Base-by-base conservation (phyloP, 2,888 invertebrate genomes). In the Empis stercorea region DNA sequence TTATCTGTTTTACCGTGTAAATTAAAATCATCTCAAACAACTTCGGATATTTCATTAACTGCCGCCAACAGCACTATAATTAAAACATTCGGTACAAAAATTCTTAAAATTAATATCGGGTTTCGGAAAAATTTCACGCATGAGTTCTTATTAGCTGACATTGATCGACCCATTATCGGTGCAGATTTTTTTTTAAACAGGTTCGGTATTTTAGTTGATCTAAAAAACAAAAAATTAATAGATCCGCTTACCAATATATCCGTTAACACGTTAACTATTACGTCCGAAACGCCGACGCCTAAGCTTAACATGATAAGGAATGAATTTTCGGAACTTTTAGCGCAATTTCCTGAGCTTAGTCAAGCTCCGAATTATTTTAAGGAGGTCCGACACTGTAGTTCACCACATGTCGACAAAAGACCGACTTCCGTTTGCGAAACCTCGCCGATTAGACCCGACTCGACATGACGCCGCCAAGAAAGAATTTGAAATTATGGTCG, bases 141-240 rank as follows among this genome's bases (percentile, higher is more conserved):
- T 17, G 10, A 27, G 11, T 47, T 44, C 20, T 41, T 16, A 16
- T 9, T 42, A 30, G 48, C 48, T 13, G 45, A 10, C 9, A 41
- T 48, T 4, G 45, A 37, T 2, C 41, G 34, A 6, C 34, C 45
- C 10, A 44, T 49, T 20, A 41, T 45, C 14, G 48, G 45, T 6
- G 44, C 47, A 7, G 47, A 51, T 14, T 51, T 51, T n/a, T n/a
- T n/a, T n/a, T 30, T 51, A 10, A 41, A 43, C 9, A 47, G 45
- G 30, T 47, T 45, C 15, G 37, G 42, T 27, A 14, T 51, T 2
- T 15, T 51, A 10, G 44, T 48, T 6, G 49, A 47, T 30, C 10
- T 32, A 32, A 32, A 4, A 32, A 32, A 32, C 32, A 32, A 9
- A 32, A 32, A 13, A 13, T 32, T 32, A 32, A 32, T 32, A 10